Evolutionary conservation across 1,140 invertebrate species (phyloP).

Genomic region (Oreohelix idahoensis): DNA sequence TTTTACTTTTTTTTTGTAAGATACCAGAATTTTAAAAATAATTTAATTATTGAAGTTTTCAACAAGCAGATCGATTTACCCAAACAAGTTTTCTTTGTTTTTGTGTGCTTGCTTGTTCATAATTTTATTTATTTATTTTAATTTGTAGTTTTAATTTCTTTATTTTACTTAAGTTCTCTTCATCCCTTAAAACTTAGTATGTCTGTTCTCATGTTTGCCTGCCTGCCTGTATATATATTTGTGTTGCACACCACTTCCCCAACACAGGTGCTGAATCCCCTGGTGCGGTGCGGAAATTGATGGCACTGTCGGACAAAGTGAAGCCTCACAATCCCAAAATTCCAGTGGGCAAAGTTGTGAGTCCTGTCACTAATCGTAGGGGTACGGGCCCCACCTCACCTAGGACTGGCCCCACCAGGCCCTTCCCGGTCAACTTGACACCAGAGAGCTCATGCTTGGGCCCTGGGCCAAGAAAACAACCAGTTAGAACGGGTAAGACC

Average conservation of each 20-base stretch:
- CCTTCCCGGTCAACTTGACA: conserved; percentile 87
- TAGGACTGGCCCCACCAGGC: conserved; percentile 75
- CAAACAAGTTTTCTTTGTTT: background rate
- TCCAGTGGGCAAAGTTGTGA: conserved; percentile 57
- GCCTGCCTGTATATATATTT: conserved; percentile 26
- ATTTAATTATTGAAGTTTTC: too few relatives aligned
- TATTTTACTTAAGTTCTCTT: background rate
- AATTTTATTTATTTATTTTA: background rate
- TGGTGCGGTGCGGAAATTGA: conserved; percentile 93
- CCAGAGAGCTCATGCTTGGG: conserved; percentile 94
- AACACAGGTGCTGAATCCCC: conserved; percentile 89
- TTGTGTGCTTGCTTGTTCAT: background rate
- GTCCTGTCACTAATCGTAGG: conserved; percentile 76
- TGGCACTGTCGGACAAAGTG: conserved; percentile 89
- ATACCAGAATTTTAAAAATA: too few relatives aligned
- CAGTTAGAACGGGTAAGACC: conserved; percentile 82
- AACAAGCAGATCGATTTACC: too few relatives aligned
- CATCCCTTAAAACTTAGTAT: background rate
- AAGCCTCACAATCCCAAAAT: conserved; percentile 76
- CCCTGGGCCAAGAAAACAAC: conserved; percentile 90
- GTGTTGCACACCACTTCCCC: conserved; percentile 34
- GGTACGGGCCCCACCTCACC: conserved; percentile 78
- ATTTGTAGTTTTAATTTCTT: conserved; percentile 1
- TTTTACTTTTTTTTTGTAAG: too few relatives aligned
- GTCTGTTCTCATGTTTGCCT: background rate